Base-by-base conservation (phyloP, 2,888 invertebrate species). In the Iphiclides podalirius region DNA sequence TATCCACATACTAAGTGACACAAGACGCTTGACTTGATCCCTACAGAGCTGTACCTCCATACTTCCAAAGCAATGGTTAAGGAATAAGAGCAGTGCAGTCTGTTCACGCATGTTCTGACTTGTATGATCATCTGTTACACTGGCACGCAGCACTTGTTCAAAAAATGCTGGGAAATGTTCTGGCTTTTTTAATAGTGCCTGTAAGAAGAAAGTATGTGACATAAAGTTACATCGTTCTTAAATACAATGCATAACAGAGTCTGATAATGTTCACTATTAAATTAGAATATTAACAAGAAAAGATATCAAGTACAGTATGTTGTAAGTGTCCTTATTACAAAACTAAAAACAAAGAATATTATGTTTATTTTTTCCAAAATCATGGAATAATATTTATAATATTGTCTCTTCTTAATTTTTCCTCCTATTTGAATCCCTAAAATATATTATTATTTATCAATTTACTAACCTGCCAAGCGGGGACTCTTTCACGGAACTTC, bases 51-150 rank as follows among this genome's bases (percentile, higher is more conserved):
- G 95, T 45, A 98, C 95, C 88, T 99, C 99, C 94, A 99, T 95
- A 63, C 98, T 98, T 68, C 98, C 98, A 70, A 99, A 98, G 72
- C 98, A 97, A 73, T 98, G 97, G 79, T 97, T 98, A 1, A 99
- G 89, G 76, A 99, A 98, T 31, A 98, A 91, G 9, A 99, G 90
- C 39, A 99, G 77, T 0, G 95, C 93, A 0, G 96, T 97, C 77
- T 97, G 96, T 72, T 99, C 98, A 23, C 91, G 90, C 65, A 88
- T 84, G 57, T 83, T 80, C 12, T 64, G 63, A 13, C 70, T 70
- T 0, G 58, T 58, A 1, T 85, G 74, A 51, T 90, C 89, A 6
- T 93, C 92, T 20, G 91, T 90, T 3, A 98, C 77, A 61, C 95
- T 94, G 0, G 94, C 91, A 48, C 92, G 90, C 14, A 97, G 82